Base-by-base conservation (phyloP, 2,797 vertebrate species). In the Simalia tracyae region DNA sequence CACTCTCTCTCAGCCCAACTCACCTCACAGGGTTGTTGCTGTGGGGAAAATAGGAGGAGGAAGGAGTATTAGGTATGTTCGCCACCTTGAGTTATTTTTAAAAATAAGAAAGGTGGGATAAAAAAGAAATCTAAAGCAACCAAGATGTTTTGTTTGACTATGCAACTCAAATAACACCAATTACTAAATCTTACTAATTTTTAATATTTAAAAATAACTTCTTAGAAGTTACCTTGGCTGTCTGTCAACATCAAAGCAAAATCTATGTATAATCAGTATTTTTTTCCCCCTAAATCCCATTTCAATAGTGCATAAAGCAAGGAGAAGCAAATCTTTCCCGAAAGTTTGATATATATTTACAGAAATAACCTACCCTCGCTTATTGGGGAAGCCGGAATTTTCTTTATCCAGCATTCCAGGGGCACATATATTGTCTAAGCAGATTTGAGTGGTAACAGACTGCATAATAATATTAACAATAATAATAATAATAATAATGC, bases 121-220 rank as follows among this genome's bases (percentile, higher is more conserved):
- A 36, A 36, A 36, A 36, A 36, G 31, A 36, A 36, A 36, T 36
- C 36, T 36, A 36, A 36, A 36, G 2, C 36, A 72, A 76, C 31
- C 31, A 76, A 72, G 31, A 15, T 28, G 57, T 0, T 10, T 31
- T 17, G 22, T 4, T 59, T 46, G 8, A 89, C 81, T 0, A 0
- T 3, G 36, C 31, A 93, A 0, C 5, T 46, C 54, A 57, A 84
- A 15, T 36, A 91, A 63, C 54, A 24, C 0, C 15, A 86, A 42
- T 59, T 63, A 22, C 46, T 28, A 0, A 19, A 26, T 3, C 8
- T 76, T 76, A 76, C 19, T 76, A 22, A 46, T 81, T 36, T 76
- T 42, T 81, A 81, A 72, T 7, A 36, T 36, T 36, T 36, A 36
- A 81, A 46, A 81, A 42, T 81, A 46, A 4, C 8, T 81, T 42